Evolutionary conservation across 2,888 invertebrate genomes (phyloP).

Genomic region (Polydrusus tereticollis): DNA sequence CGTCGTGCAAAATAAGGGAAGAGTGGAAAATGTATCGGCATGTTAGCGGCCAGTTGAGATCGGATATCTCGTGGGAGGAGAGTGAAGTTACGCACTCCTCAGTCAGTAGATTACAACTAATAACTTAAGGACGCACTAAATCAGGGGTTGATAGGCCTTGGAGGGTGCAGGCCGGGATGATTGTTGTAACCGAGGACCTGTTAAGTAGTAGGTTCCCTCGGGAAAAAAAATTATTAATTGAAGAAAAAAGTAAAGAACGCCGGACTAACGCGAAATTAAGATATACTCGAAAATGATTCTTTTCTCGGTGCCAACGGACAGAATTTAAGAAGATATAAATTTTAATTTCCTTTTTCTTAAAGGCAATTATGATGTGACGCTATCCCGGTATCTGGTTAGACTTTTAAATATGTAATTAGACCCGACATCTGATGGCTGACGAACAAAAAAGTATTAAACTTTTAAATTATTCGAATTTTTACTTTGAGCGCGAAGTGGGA

Average conservation of each 20-base stretch:
- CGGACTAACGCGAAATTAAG: constrained; percentile 61
- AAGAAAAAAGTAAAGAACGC: constrained; percentile 30
- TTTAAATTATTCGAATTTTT: constrained; percentile 43
- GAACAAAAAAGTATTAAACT: constrained; percentile 46
- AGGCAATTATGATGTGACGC: constrained; percentile 59
- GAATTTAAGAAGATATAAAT: constrained; percentile 66
- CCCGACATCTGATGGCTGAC: constrained; percentile 46
- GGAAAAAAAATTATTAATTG: no score
- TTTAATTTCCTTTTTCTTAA: constrained; percentile 64
- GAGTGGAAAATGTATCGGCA: no score
- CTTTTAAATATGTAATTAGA: constrained; percentile 51
- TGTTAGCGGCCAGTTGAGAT: no score
- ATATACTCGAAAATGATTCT: constrained; percentile 53
- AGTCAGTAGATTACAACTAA: no score
- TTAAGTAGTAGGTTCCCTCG: no score
- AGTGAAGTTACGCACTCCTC: no score
- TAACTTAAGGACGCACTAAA: no score
- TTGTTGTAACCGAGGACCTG: no score
- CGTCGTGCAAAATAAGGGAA: no score
- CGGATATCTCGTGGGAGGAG: no score
- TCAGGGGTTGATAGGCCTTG: no score
- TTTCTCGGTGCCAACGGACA: constrained; percentile 53
- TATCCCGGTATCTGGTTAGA: constrained; percentile 54
- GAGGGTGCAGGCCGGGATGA: no score
- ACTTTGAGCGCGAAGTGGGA: constrained; percentile 27